Evolutionary conservation across 2,888 invertebrate genomes (phyloP).

Genomic region (Pharmacophagus antenor): DNA sequence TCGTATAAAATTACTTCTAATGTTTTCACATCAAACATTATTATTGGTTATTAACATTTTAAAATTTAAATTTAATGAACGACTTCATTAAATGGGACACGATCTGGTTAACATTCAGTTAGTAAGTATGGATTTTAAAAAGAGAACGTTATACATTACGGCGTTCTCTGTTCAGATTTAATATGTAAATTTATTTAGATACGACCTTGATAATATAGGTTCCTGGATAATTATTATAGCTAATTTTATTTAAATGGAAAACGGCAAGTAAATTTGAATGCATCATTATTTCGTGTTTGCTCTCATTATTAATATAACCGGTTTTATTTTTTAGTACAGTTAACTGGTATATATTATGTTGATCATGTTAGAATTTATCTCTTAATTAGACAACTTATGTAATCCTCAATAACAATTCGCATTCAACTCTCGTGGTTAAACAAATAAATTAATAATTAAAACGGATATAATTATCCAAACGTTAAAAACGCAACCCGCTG

Average conservation of each 20-base stretch:
- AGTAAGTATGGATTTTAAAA: constrained; percentile 4
- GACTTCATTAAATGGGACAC: constrained; percentile 2
- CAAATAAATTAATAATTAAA: background rate
- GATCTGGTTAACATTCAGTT: constrained; percentile 11
- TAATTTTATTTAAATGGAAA: constrained; percentile 16
- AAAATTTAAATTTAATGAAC: constrained; percentile 16
- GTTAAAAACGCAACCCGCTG: background rate
- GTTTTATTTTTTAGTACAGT: too few relatives aligned
- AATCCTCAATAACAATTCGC: background rate
- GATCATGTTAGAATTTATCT: too few relatives aligned
- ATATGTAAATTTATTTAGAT: constrained; percentile 18
- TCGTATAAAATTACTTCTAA: too few relatives aligned
- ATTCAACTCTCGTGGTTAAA: background rate
- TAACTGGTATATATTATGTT: background rate
- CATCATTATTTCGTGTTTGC: background rate
- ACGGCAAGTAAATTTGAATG: constrained; percentile 7
- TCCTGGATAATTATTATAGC: constrained; percentile 20
- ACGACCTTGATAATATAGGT: constrained; percentile 18
- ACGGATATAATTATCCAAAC: constrained; percentile 1
- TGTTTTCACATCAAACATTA: too few relatives aligned
- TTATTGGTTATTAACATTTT: constrained; percentile 2
- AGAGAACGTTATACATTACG: too few relatives aligned
- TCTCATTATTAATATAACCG: too few relatives aligned
- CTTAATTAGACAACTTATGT: too few relatives aligned
- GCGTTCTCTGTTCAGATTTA: background rate